A percentile compares a stretch with the other conserved stretches of the same genome.
phyloP scores from a whole-genome alignment of 2,888 invertebrate species.

The Rhaphigaster nebulosa region DNA sequence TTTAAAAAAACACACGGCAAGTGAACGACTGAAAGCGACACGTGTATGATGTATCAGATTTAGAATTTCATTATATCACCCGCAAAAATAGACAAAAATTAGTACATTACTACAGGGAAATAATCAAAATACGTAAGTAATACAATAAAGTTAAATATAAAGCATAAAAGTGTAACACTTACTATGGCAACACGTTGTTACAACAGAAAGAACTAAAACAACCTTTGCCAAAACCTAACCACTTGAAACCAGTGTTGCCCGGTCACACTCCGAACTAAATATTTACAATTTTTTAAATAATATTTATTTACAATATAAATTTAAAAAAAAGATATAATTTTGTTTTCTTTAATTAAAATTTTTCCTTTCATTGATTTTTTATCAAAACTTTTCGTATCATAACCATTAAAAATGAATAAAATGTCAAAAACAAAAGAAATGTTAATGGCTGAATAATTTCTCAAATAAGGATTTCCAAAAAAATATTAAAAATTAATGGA shows the following conservation, averaged over 20 bases:
- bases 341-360: neutral
- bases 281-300: neutral
- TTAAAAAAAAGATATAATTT: neutral
- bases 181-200: constrained; percentile 35
- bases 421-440: neutral
- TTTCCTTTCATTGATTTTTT: neutral
- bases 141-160: neutral
- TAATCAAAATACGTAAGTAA: neutral
- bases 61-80: neutral
- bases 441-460: neutral
- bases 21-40: neutral
- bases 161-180: neutral
- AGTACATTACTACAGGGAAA: neutral
- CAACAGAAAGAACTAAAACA: neutral
- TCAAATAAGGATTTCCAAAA: neutral
- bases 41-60: neutral
- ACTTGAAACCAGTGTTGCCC: neutral
- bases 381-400: neutral
- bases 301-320: neutral
- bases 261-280: neutral
- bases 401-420: neutral
- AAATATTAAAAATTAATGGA: neutral
- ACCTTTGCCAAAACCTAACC: constrained; percentile 14
- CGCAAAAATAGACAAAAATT: neutral
- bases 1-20: neutral